Conservation (phyloP, 1,140 invertebrate genomes). For the Caenorhabditis inopinata region DNA sequence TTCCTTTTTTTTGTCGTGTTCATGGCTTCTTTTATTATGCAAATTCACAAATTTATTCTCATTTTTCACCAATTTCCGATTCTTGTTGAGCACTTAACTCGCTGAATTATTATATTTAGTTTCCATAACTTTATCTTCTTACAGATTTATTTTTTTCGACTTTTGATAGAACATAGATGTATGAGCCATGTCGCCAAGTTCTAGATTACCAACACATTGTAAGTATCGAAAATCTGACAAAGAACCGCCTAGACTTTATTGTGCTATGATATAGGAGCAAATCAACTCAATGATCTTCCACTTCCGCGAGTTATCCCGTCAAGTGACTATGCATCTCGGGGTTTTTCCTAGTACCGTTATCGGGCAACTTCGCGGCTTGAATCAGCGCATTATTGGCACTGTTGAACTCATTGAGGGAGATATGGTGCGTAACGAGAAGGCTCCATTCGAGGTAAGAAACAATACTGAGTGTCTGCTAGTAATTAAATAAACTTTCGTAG, state of each 20-base stretch:
- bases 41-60: neutral
- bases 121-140: too few relatives aligned
- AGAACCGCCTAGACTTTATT: too few relatives aligned
- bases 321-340: neutral
- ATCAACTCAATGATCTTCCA: neutral
- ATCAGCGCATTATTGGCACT: neutral
- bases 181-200: neutral
- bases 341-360: neutral
- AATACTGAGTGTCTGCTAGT: too few relatives aligned
- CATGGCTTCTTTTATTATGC: neutral
- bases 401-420: neutral
- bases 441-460: neutral
- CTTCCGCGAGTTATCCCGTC: constrained; percentile 1
- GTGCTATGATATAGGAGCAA: neutral
- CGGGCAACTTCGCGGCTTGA: neutral
- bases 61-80: neutral
- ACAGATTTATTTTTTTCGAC: too few relatives aligned
- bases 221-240: neutral
- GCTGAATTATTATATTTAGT: too few relatives aligned
- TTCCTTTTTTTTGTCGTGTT: neutral
- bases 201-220: neutral
- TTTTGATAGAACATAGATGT: too few relatives aligned
- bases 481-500: too few relatives aligned
- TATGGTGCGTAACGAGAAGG: neutral
- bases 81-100: too few relatives aligned